Conservation (phyloP, 2,113 vertebrate species). For the Lampris megalopsis region DNA sequence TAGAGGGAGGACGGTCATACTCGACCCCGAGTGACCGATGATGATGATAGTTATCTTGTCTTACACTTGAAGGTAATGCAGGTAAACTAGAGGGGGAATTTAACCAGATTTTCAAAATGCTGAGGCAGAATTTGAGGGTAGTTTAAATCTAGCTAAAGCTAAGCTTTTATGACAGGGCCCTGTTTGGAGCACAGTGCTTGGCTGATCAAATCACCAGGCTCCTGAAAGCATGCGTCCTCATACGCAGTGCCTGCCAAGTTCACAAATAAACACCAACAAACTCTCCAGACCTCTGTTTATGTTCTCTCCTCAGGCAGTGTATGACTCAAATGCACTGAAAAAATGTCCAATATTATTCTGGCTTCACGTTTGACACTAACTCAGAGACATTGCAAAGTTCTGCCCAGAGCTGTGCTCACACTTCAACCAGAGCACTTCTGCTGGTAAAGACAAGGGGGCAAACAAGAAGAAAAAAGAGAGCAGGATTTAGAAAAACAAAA, state of each 20-base stretch:
- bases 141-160: no score
- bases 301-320: slow-evolving; percentile 19
- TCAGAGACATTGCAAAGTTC: slow-evolving; percentile 23
- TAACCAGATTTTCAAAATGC: no score
- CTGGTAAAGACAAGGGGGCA: not conserved
- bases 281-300: slow-evolving; percentile 27
- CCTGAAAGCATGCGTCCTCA: not conserved
- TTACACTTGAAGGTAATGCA: no score
- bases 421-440: slow-evolving; percentile 48
- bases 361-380: slow-evolving; percentile 57
- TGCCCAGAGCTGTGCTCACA: slow-evolving; percentile 11
- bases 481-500: not conserved
- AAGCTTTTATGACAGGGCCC: not conserved
- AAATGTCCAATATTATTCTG: slow-evolving; percentile 41
- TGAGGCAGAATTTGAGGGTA: no score
- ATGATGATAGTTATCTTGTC: no score
- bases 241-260: slow-evolving; percentile 17
- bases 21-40: no score
- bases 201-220: slow-evolving; percentile 32
- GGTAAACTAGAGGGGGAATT: no score
- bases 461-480: not conserved
- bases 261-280: slow-evolving; percentile 43
- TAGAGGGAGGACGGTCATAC: no score
- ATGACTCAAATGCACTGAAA: slow-evolving; percentile 51
- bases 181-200: not conserved